Evolutionary conservation across 2,113 vertebrate species (phyloP).

Genomic region (Pyrgilauda ruficollis): DNA sequence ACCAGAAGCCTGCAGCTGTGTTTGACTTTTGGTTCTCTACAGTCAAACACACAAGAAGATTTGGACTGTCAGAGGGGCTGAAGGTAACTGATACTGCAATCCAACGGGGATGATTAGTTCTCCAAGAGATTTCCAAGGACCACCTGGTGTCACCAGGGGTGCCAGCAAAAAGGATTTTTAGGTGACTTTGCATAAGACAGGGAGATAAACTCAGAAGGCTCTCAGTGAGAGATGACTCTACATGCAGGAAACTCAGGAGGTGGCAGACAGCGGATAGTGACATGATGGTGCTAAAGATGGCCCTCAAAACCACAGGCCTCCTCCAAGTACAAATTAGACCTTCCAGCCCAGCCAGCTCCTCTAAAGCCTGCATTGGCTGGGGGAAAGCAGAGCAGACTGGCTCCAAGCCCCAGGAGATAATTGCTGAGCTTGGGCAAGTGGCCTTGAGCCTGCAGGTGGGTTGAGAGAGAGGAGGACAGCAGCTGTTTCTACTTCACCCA

Average conservation of each 20-base stretch:
- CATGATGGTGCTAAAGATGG: neutral
- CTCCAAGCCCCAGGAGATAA: neutral
- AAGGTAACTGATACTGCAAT: slow-evolving; percentile 32
- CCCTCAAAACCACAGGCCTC: neutral
- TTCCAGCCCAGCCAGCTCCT: neutral
- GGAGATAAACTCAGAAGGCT: neutral
- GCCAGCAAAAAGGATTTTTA: neutral
- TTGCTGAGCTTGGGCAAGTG: neutral
- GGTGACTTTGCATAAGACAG: neutral
- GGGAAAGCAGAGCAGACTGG: neutral
- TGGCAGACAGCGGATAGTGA: neutral
- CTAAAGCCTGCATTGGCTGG: neutral
- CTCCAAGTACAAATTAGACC: neutral
- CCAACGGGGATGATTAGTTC: neutral
- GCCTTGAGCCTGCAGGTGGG: neutral
- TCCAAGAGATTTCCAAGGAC: slow-evolving; percentile 5
- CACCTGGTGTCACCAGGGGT: neutral
- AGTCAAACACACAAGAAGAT: slow-evolving; percentile 14
- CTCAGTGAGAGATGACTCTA: neutral
- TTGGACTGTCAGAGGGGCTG: neutral
- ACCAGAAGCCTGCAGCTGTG: neutral
- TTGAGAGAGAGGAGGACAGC: neutral
- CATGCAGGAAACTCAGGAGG: neutral
- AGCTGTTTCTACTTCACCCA: slow-evolving; percentile 39
- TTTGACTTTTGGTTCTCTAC: neutral